A percentile compares a stretch with the other conserved stretches of the same genome.
Conservation (phyloP, 2,113 vertebrate genomes). For the Cebus imitator region DNA sequence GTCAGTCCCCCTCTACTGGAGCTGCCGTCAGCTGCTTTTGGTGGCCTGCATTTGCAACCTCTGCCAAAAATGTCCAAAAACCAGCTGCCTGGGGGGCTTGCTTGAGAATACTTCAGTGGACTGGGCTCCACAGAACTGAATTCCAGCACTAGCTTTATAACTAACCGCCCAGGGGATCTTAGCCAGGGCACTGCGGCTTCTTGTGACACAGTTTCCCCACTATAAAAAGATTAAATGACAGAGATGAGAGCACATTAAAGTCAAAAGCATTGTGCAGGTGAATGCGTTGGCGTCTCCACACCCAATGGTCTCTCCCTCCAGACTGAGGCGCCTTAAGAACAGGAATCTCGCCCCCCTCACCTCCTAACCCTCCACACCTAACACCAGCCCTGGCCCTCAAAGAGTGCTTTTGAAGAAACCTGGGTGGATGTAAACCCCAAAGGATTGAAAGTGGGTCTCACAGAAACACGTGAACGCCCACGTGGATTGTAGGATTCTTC, state of each 20-base stretch:
- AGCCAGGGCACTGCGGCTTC: not conserved
- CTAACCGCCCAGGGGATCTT: no score
- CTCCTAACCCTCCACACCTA: not conserved
- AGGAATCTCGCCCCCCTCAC: not conserved
- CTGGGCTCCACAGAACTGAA: not conserved
- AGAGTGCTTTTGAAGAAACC: not conserved
- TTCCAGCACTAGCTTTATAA: no score
- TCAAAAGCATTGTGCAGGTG: not conserved
- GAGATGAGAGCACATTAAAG: not conserved
- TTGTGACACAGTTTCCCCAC: not conserved
- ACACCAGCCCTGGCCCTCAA: no score
- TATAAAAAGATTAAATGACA: not conserved
- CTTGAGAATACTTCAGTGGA: not conserved
- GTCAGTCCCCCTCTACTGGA: not conserved
- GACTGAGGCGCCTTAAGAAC: not conserved
- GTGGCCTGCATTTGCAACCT: not conserved
- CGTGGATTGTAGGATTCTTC: rapidly evolving
- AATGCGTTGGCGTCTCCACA: rapidly evolving
- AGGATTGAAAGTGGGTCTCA: not conserved
- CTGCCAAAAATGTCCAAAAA: not conserved
- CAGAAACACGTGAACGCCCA: rapidly evolving
- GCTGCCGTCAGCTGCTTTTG: not conserved
- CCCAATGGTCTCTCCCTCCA: not conserved
- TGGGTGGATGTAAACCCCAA: rapidly evolving
- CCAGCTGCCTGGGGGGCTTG: not conserved